phyloP scores from a whole-genome alignment of 2,113 vertebrate genomes.

The Indri indri region DNA sequence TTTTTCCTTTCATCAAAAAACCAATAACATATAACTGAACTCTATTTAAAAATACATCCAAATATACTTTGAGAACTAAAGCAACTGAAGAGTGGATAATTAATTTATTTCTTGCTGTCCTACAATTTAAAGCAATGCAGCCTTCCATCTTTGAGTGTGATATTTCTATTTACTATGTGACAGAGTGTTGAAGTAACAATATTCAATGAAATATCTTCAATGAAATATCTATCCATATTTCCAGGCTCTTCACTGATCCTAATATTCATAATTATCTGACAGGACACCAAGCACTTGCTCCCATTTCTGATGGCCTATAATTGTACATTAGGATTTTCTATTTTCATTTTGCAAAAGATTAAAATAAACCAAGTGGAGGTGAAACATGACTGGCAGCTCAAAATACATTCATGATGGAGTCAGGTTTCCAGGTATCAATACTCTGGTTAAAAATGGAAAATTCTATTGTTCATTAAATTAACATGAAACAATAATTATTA shows the following conservation, averaged over 20 bases:
- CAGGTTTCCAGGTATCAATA: neutral
- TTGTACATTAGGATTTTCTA: neutral
- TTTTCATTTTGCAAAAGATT: neutral
- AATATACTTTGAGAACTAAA: slow-evolving; percentile 28
- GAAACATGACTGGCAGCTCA: neutral
- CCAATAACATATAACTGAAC: neutral
- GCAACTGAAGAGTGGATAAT: neutral
- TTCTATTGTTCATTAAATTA: neutral
- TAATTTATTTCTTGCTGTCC: neutral
- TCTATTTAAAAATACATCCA: slow-evolving; percentile 31
- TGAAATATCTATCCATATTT: neutral
- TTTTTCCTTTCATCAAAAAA: neutral
- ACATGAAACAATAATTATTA: neutral
- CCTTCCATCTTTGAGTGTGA: neutral
- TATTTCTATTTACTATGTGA: neutral
- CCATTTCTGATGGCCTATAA: neutral
- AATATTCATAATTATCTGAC: neutral
- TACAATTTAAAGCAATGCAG: neutral
- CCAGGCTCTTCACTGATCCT: neutral
- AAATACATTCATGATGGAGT: neutral
- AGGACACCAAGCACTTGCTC: neutral
- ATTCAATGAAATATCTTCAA: neutral
- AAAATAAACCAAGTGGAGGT: neutral
- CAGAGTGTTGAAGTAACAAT: neutral
- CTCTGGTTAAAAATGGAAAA: neutral